Evolutionary conservation across 2,888 invertebrate species (phyloP).

Genomic region (Craniophora ligustri): DNA sequence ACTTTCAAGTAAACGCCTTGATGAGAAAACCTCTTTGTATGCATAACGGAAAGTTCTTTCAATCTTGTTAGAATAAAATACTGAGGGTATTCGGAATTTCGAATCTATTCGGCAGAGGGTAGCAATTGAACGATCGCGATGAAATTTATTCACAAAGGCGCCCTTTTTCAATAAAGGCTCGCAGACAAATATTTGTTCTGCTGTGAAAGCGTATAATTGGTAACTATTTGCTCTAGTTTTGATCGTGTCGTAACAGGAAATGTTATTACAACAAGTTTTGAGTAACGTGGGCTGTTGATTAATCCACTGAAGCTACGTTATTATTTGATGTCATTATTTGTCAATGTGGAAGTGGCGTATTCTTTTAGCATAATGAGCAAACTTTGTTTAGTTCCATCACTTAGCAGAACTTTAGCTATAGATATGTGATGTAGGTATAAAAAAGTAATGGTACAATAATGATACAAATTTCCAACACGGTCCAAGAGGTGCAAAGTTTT

Average conservation of each 20-base stretch:
- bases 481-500: slow-evolving; percentile 36
- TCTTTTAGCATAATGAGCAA: too few species aligned
- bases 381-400: too few species aligned
- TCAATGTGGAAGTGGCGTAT: too few species aligned
- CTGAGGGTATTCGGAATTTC: slow-evolving; percentile 26
- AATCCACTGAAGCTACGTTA: too few species aligned
- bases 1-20: slow-evolving; percentile 26
- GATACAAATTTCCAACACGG: slow-evolving; percentile 7
- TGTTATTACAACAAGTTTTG: too few species aligned
- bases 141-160: slow-evolving; percentile 53
- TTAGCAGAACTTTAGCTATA: neutral
- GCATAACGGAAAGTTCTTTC: slow-evolving; percentile 49
- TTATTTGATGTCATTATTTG: too few species aligned
- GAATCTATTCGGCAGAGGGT: slow-evolving; percentile 41
- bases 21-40: slow-evolving; percentile 47
- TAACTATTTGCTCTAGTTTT: slow-evolving; percentile 7
- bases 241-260: neutral
- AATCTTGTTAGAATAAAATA: slow-evolving; percentile 51
- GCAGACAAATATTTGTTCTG: slow-evolving; percentile 42
- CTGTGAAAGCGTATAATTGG: slow-evolving; percentile 35
- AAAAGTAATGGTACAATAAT: slow-evolving; percentile 10
- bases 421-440: neutral
- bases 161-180: slow-evolving; percentile 49
- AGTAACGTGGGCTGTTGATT: too few species aligned
- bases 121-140: slow-evolving; percentile 44